These are phyloP conservation scores for Streptopelia turtur DNA, from an alignment of 2,797 vertebrate species.

Conservation along the genomic window DNA sequence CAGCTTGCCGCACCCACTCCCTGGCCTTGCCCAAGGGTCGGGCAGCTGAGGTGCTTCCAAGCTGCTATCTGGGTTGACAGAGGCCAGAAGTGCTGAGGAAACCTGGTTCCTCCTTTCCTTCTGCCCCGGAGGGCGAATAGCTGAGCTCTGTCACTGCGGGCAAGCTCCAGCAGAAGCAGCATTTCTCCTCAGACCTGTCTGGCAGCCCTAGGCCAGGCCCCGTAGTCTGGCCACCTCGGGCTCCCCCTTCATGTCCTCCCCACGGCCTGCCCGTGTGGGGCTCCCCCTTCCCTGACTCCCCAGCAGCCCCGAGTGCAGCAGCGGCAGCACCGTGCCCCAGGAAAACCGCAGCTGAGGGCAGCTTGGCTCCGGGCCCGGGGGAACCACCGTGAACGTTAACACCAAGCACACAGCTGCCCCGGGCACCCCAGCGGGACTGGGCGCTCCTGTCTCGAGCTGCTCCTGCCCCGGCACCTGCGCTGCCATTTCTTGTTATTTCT, in stretches of 20 bases:
- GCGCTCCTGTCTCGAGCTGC: neutral
- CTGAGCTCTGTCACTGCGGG: neutral
- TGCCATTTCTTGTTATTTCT: neutral
- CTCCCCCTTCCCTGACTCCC: neutral
- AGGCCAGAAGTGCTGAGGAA: neutral
- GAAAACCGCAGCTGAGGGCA: neutral
- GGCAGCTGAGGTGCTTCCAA: neutral
- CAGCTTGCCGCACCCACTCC: neutral
- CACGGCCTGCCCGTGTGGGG: too few relatives aligned
- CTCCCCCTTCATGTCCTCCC: neutral
- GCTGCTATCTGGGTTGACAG: accelerated
- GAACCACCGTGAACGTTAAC: accelerated
- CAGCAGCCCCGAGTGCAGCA: neutral
- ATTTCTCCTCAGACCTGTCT: neutral
- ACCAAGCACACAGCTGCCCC: neutral
- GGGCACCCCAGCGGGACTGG: neutral
- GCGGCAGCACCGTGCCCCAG: neutral
- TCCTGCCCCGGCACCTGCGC: accelerated
- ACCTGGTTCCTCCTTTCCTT: neutral
- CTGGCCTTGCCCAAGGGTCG: neutral
- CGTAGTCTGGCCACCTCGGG: accelerated
- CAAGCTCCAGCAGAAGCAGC: neutral
- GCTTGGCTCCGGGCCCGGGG: neutral
- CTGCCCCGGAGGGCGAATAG: neutral
- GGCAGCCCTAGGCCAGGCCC: neutral